These are phyloP conservation scores for Chrysolina oricalcia DNA, from an alignment of 2,888 invertebrate genomes.

Conservation along the genomic window DNA sequence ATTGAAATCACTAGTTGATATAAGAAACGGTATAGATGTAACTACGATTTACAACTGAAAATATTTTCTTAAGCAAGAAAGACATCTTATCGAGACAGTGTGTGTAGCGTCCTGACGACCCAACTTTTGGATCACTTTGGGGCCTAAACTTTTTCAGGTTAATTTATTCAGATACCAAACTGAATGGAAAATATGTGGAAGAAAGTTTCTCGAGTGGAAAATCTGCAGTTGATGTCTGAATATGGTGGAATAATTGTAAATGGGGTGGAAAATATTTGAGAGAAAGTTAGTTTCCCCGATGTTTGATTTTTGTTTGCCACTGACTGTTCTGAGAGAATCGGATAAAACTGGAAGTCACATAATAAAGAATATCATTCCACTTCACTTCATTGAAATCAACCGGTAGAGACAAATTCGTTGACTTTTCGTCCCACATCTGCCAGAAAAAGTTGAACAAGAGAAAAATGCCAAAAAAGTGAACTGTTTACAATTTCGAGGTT, in stretches of 20 bases:
- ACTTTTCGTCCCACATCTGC: too few relatives aligned
- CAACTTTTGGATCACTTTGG: too few relatives aligned
- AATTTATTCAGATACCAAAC: not conserved
- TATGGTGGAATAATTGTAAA: slow-evolving; percentile 26
- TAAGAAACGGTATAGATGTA: not conserved
- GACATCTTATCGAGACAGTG: too few relatives aligned
- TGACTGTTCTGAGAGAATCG: not conserved
- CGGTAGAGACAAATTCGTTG: too few relatives aligned
- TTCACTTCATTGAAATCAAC: not conserved
- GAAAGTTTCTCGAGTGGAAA: slow-evolving; percentile 24
- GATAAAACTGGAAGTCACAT: not conserved
- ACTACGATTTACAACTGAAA: not conserved
- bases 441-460: too few relatives aligned
- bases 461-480: too few relatives aligned
- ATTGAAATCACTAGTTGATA: too few relatives aligned
- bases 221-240: slow-evolving; percentile 32
- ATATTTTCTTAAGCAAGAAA: not conserved
- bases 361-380: not conserved
- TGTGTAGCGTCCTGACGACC: too few relatives aligned
- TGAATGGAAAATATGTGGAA: slow-evolving; percentile 28
- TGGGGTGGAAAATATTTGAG: slow-evolving; percentile 26
- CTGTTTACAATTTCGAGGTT: too few relatives aligned
- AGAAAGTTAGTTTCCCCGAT: slow-evolving; percentile 7
- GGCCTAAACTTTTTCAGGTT: not conserved
- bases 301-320: slow-evolving; percentile 3